Evolutionary conservation across 2,797 vertebrate species (phyloP).

Genomic region (Lophotriccus pileatus): DNA sequence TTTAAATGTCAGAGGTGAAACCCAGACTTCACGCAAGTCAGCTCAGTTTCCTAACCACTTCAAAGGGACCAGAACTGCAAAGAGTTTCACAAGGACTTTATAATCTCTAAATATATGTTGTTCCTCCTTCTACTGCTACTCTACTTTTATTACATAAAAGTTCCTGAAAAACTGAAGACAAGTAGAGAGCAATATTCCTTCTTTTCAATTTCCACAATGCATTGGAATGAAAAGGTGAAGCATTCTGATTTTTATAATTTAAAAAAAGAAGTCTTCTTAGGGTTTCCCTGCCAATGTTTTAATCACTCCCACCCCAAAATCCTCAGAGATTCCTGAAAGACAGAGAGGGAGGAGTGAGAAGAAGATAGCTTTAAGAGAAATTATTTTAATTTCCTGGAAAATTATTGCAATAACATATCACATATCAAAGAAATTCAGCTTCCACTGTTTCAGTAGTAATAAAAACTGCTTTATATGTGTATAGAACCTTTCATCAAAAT

Average conservation of each 20-base stretch:
- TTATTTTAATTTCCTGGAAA: neutral
- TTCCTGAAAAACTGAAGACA: neutral
- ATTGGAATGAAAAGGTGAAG: neutral
- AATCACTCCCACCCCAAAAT: accelerated
- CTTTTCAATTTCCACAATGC: neutral
- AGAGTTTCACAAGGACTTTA: neutral
- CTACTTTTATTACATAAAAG: neutral
- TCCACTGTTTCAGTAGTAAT: neutral
- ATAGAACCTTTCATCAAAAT: neutral
- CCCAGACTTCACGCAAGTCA: neutral
- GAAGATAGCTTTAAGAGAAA: neutral
- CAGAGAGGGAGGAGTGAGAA: neutral
- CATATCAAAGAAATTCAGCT: neutral
- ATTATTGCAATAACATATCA: neutral
- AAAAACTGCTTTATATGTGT: neutral
- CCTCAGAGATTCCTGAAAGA: neutral
- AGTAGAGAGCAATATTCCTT: neutral
- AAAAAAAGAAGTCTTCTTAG: neutral
- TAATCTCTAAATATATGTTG: neutral
- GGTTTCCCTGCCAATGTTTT: neutral
- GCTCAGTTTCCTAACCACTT: neutral
- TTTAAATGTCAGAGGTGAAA: constrained; percentile 48
- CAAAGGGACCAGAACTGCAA: neutral
- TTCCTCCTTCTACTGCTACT: neutral
- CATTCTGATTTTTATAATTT: neutral